Evolutionary conservation across 2,888 invertebrate genomes (phyloP), one percentile per base, ranked within the genome.

Genomic region (Endomychus coccineus): DNA sequence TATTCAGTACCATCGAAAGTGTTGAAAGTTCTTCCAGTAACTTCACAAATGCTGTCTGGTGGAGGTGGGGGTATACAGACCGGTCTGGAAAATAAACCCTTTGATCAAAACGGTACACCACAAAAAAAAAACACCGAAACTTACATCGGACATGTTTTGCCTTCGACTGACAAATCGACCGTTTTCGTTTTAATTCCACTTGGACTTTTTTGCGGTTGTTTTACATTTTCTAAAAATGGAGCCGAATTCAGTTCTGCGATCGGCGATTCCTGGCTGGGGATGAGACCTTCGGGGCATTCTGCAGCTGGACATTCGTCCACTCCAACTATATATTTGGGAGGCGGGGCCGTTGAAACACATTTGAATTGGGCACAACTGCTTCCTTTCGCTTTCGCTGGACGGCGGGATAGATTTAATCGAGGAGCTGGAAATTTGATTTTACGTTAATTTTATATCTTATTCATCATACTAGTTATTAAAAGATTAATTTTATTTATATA

Each of bases 1-100:
- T 79, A 87, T 54, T 83, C 80, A 0, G 76, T 70, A 10, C 78
- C 78, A 59, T 89, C 89, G 54, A 90, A 89, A 0, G 88, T 88
- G 45, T 73, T 78, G 56, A 89, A 79, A 0, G 80, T 80, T 34
- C 80, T 75, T 0, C 84, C 84, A 1, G 80, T 81, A n/a, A 87
- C 68, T 52, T 77, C 77, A 57, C 84, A 85, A 9, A 75, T 72
- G 17, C 73, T 75, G 39, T 80, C 80, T 0, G 74, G 73, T 22
- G 75, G 73, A 0, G 75, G 72, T 0, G 75, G 74, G 2, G 78
- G 77, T 27, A 74, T 71, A 52, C 84, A 84, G 0, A 70, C 68
- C 58, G 80, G 83, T 43, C 75, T 76, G 50, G 40, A 55, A 48
- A 48, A 58, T 10, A 28, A 27, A 3, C n/a, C n/a, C n/a, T n/a